Evolutionary conservation across 2,888 invertebrate genomes (phyloP), one percentile per base, ranked within the genome.

Genomic region (Teleogryllus oceanicus): DNA sequence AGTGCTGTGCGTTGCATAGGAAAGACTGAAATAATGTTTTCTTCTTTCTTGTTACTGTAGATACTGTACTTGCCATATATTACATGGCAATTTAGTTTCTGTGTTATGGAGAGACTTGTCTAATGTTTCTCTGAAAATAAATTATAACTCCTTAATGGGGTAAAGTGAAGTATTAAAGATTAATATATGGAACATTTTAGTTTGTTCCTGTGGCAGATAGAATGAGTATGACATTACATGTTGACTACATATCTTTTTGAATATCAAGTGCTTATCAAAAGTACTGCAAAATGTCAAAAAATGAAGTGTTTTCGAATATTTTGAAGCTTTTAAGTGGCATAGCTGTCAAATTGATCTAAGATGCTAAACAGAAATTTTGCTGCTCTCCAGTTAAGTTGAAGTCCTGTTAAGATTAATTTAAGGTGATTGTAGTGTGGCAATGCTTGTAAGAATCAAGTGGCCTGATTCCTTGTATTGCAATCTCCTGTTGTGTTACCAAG

Each of bases 161-260:
- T 37, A 37, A 37, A 37, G 37, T 37, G 37, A 37, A 37, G 37
- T 37, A 37, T 37, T 37, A 37, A 37, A 37, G 37, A 37, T 37
- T 37, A 37, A 37, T 37, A 37, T 37, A 37, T 37, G 62, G 62
- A 62, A 62, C 62, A 62, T 62, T n/a, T 62, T 62, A 62, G 13
- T 62, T 62, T 18, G 62, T 62, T 62, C 62, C 62, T n/a, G 37
- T 62, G 62, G 62, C 16, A 62, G n/a, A 62, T 62, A 62, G 62
- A 62, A n/a, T 37, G 37, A 37, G n/a, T 62, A 62, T 18, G n/a
- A 62, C n/a, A 62, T 62, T 62, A 62, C 13, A n/a, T 62, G 62
- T 62, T 62, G 62, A 62, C 16, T 62, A 62, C 62, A 62, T 62
- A 62, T 62, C 62, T 62, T 62, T 62, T 62, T 62, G 62, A 62